Evolutionary conservation across 2,113 vertebrate species (phyloP).

Genomic region (Shinisaurus crocodilurus): DNA sequence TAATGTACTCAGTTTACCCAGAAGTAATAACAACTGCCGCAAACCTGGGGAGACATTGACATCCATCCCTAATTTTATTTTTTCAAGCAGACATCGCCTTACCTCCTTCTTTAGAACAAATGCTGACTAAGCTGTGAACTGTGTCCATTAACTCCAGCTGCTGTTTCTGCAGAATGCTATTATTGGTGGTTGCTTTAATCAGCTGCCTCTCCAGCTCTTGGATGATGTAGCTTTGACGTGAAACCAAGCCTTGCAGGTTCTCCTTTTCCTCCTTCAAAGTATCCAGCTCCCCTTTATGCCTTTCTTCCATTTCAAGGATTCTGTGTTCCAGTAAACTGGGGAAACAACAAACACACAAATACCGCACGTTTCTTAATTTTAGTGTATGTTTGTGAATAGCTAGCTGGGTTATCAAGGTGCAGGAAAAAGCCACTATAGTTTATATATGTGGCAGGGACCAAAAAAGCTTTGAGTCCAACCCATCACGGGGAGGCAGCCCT

Average conservation of each 20-base stretch:
- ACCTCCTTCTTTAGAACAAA: slow-evolving; percentile 93
- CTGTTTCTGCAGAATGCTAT: slow-evolving; percentile 91
- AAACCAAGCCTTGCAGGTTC: slow-evolving; percentile 87
- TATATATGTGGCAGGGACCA: not conserved
- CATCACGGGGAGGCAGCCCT: not conserved
- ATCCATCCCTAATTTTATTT: not conserved
- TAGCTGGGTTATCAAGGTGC: not conserved
- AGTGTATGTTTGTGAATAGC: not conserved
- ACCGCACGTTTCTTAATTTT: not conserved
- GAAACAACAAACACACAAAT: slow-evolving; percentile 29
- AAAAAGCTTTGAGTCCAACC: not conserved
- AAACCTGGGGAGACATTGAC: not conserved
- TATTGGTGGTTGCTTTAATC: slow-evolving; percentile 88
- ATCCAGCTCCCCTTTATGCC: slow-evolving; percentile 89
- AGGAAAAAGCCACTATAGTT: not conserved
- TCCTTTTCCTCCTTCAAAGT: slow-evolving; percentile 90
- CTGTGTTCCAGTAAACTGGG: slow-evolving; percentile 91
- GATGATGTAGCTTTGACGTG: slow-evolving; percentile 89
- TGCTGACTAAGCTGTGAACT: slow-evolving; percentile 88
- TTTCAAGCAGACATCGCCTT: slow-evolving; percentile 41
- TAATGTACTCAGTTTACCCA: not conserved
- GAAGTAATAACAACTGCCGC: not conserved
- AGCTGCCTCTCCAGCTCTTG: slow-evolving; percentile 91
- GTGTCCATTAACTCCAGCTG: slow-evolving; percentile 95
- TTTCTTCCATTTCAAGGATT: slow-evolving; percentile 93